These are phyloP conservation scores for Agraylea sexmaculata DNA, from an alignment of 1,140 invertebrate genomes.

Conservation along the genomic window DNA sequence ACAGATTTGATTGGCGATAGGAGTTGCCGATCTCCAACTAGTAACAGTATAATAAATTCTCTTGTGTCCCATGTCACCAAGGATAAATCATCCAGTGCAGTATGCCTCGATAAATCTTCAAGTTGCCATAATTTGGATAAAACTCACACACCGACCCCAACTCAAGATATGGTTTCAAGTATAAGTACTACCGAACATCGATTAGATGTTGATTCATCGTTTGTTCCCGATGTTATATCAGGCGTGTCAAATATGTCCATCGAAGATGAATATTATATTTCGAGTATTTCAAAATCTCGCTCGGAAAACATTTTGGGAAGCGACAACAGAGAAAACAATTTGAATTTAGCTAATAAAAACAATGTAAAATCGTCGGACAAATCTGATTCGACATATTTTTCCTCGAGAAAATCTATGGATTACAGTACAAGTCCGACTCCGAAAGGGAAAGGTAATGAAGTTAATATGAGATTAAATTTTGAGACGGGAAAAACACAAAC, in stretches of 20 bases:
- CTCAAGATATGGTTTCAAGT: slow-evolving; percentile 41
- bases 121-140: slow-evolving; percentile 25
- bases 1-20: slow-evolving; percentile 38
- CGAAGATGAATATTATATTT: slow-evolving; percentile 36
- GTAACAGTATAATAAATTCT: slow-evolving; percentile 35
- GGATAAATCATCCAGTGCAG: slow-evolving; percentile 36
- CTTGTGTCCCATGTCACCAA: slow-evolving; percentile 29
- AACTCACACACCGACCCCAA: slow-evolving; percentile 38
- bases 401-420: slow-evolving; percentile 24
- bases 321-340: slow-evolving; percentile 29
- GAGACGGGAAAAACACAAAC: slow-evolving; percentile 30
- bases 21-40: slow-evolving; percentile 34
- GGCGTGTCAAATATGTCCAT: slow-evolving; percentile 39
- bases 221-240: slow-evolving; percentile 34
- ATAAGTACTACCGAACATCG: slow-evolving; percentile 38
- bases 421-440: slow-evolving; percentile 25
- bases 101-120: slow-evolving; percentile 36
- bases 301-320: slow-evolving; percentile 37
- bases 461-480: slow-evolving; percentile 32
- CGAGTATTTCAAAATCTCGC: slow-evolving; percentile 37
- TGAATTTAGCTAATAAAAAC: slow-evolving; percentile 26
- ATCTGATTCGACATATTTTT: slow-evolving; percentile 39
- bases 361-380: slow-evolving; percentile 27
- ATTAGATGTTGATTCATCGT: slow-evolving; percentile 29
- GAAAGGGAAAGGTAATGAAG: slow-evolving; percentile 28